Conservation (phyloP, 2,113 vertebrate species). For the Myiagra hebetior region DNA sequence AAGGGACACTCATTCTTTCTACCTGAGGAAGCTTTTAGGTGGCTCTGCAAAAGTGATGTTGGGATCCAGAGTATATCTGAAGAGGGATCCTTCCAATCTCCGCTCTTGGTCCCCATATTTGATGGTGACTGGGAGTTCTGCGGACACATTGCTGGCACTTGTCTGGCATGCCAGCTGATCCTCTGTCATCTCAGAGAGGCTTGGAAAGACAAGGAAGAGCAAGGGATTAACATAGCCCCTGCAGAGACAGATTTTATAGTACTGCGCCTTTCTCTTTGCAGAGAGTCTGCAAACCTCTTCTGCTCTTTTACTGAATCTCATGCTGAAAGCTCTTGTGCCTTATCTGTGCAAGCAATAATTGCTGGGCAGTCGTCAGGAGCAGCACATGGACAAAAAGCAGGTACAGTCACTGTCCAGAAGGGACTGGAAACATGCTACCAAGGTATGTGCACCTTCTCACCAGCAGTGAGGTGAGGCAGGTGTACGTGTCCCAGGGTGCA, state of each 20-base stretch:
- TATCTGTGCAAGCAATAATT: not conserved
- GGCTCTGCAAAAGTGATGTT: slow-evolving; percentile 86
- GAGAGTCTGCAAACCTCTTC: not conserved
- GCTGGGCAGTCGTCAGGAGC: not conserved
- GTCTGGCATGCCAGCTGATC: slow-evolving; percentile 84
- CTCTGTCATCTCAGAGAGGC: slow-evolving; percentile 77
- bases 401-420: not conserved
- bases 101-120: slow-evolving; percentile 82
- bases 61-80: slow-evolving; percentile 87
- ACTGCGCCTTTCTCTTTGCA: not conserved
- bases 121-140: slow-evolving; percentile 79
- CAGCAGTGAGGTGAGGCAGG: not conserved
- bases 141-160: slow-evolving; percentile 74
- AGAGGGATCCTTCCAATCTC: slow-evolving; percentile 73
- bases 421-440: not conserved
- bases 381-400: not conserved
- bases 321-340: not conserved
- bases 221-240: not conserved
- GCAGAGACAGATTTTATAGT: not conserved
- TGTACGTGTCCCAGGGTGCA: accelerated
- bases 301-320: not conserved
- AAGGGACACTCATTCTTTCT: not conserved
- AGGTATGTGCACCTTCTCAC: not conserved
- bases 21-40: slow-evolving; percentile 90
- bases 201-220: slow-evolving; percentile 23